A percentile compares a stretch with the other conserved stretches of the same genome.
Evolutionary conservation across 2,888 invertebrate genomes (phyloP).

Genomic region (Drosophila setosimentum): DNA sequence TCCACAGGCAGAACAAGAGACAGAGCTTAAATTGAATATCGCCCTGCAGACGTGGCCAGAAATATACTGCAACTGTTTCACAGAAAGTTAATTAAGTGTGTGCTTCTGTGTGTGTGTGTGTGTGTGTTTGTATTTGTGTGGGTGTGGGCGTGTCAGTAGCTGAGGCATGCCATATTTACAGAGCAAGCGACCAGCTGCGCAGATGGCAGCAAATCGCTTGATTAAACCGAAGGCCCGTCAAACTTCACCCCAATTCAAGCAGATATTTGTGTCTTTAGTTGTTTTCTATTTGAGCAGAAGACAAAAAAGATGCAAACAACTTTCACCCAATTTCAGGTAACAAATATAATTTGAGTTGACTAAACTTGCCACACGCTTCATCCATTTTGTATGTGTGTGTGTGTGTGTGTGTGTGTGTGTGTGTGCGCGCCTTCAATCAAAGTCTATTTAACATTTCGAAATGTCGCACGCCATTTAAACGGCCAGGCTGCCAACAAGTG

Average conservation of each 20-base stretch:
- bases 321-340: constrained; percentile 38
- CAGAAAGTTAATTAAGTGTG: constrained; percentile 52
- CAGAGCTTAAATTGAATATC: constrained; percentile 54
- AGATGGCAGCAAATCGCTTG: constrained; percentile 54
- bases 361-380: constrained; percentile 35
- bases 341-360: constrained; percentile 44
- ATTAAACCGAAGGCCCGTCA: constrained; percentile 53
- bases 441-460: constrained; percentile 59
- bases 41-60: constrained; percentile 27
- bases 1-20: constrained; percentile 7
- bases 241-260: neutral
- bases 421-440: constrained; percentile 22
- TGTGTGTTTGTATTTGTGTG: neutral
- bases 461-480: constrained; percentile 54
- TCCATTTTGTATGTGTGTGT: constrained; percentile 6
- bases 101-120: neutral
- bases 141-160: constrained; percentile 6
- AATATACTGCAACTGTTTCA: constrained; percentile 37
- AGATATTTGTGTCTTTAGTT: constrained; percentile 39
- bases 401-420: neutral
- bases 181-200: constrained; percentile 29
- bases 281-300: constrained; percentile 27
- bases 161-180: constrained; percentile 32
- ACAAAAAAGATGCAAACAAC: constrained; percentile 30
- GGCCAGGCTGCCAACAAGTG: constrained; percentile 13